phyloP scores from a whole-genome alignment of 2,797 vertebrate genomes.

The Helarctos malayanus region DNA sequence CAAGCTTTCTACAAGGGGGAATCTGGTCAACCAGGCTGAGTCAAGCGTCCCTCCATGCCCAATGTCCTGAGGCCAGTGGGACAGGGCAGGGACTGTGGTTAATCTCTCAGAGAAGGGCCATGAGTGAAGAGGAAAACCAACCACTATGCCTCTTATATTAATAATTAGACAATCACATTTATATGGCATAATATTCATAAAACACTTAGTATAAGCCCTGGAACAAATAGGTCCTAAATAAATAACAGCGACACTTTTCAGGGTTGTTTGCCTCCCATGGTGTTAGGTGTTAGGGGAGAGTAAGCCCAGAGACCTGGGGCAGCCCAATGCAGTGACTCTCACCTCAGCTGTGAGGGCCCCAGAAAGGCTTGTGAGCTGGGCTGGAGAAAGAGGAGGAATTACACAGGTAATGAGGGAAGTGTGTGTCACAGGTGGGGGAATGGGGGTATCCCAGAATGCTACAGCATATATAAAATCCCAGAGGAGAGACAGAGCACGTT shows the following conservation, averaged over 20 bases:
- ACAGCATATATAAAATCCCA: neutral
- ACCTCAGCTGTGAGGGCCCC: neutral
- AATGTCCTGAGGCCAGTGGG: neutral
- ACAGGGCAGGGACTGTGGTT: neutral
- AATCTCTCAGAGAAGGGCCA: neutral
- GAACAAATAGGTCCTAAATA: neutral
- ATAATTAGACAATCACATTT: neutral
- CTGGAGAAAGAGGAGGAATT: neutral
- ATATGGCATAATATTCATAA: neutral
- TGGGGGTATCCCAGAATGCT: neutral
- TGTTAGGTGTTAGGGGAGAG: neutral
- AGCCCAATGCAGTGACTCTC: neutral
- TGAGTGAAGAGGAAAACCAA: accelerated
- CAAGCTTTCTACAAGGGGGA: neutral
- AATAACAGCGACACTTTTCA: neutral
- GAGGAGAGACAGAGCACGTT: neutral
- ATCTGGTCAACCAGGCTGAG: neutral
- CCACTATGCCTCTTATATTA: neutral
- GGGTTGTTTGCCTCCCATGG: neutral
- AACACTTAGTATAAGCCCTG: neutral
- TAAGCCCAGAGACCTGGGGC: neutral
- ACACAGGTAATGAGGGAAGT: accelerated
- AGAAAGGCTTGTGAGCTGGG: neutral
- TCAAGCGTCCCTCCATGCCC: neutral
- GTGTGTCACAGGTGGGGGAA: neutral